phyloP scores from a whole-genome alignment of 2,113 vertebrate species.

The Zosterops hypoxanthus region DNA sequence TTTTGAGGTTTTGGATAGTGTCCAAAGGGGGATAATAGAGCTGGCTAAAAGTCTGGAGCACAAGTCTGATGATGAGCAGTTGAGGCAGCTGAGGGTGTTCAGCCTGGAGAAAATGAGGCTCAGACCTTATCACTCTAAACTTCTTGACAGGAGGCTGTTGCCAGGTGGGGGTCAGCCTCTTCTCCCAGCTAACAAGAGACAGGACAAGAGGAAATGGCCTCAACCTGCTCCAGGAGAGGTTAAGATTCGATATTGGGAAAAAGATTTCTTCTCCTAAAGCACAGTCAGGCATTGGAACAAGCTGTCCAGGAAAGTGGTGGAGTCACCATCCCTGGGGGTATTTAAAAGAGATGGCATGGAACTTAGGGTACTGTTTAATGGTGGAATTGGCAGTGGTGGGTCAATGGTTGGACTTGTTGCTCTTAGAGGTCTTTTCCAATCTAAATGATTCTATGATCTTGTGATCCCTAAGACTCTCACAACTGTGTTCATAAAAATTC shows the following conservation, averaged over 20 bases:
- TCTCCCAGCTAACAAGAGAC: not conserved
- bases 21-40: not conserved
- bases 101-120: not conserved
- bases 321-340: no score
- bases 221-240: not conserved
- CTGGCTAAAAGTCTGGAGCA: not conserved
- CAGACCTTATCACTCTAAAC: not conserved
- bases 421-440: not conserved
- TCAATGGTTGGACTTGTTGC: not conserved
- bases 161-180: accelerated
- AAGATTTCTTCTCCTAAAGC: not conserved
- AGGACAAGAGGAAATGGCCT: not conserved
- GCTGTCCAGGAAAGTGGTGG: not conserved
- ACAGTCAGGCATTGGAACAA: not conserved
- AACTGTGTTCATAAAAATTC: not conserved
- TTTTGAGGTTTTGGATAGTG: not conserved
- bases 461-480: not conserved
- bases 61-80: not conserved
- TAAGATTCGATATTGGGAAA: not conserved
- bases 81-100: not conserved
- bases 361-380: no score
- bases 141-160: no score
- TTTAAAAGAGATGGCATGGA: not conserved
- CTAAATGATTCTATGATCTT: not conserved
- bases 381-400: not conserved